phyloP scores from a whole-genome alignment of 2,113 vertebrate genomes.

The Xenopus borealis region DNA sequence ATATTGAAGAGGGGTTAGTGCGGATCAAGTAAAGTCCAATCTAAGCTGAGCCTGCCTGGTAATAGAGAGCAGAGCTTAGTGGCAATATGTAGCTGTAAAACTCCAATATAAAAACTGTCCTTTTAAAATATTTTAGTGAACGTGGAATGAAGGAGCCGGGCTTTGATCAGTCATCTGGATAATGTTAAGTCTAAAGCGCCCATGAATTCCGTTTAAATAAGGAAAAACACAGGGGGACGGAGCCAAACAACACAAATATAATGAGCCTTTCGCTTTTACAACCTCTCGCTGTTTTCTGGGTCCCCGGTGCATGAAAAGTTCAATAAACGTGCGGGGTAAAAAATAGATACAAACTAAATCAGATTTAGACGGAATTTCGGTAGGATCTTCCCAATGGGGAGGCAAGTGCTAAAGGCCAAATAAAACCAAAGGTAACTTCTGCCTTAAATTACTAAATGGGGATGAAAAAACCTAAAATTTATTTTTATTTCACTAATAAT shows the following conservation, averaged over 20 bases:
- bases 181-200: conserved; percentile 64
- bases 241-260: conserved; percentile 59
- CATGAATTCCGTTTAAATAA: conserved; percentile 64
- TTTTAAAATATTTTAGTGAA: conserved; percentile 70
- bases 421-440: too few relatives aligned
- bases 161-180: conserved; percentile 73
- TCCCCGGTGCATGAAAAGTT: neutral
- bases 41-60: conserved; percentile 64
- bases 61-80: conserved; percentile 64
- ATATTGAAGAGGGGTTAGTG: conserved; percentile 55
- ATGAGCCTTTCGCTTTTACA: conserved; percentile 39
- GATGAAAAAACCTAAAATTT: too few relatives aligned
- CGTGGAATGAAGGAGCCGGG: conserved; percentile 62
- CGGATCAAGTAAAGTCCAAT: conserved; percentile 59
- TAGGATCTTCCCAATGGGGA: too few relatives aligned
- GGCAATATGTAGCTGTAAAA: conserved; percentile 68
- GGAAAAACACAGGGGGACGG: conserved; percentile 60
- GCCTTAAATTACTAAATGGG: too few relatives aligned
- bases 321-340: neutral
- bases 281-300: conserved; percentile 1
- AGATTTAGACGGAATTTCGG: neutral
- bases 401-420: too few relatives aligned
- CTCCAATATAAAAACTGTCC: conserved; percentile 63
- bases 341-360: neutral
- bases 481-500: too few relatives aligned